Base-by-base conservation (phyloP, 2,888 invertebrate genomes). In the Leptarthrus brevirostris region DNA sequence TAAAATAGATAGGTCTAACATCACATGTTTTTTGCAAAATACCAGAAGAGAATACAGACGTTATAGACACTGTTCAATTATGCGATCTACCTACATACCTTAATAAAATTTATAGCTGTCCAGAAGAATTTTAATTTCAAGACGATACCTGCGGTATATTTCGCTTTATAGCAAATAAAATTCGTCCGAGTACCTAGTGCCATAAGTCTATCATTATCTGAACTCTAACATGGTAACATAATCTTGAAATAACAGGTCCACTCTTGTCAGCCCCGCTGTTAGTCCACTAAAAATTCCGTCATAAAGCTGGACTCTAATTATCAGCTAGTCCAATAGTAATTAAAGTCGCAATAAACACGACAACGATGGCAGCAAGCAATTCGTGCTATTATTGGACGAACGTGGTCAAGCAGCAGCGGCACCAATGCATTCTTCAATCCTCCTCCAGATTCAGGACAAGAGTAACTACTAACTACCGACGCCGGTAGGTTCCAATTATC, bases 281-380 rank as follows among this genome's bases (percentile, higher is more conserved):
- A 44, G 20, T 64, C 47, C 26, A 64, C 16, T 44, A 64, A 44
- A 64, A 64, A 64, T 44, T 64, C 64, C 64, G 6, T 44, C 64
- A 64, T 64, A 64, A 44, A 64, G 14, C 47, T n/a, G 22, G 44
- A 44, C 44, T 64, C 44, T 64, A 64, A 64, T 64, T 64, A 64
- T 64, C 64, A 36, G 47, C 64, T 36, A 24, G 44, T 47, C 64
- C 44, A 47, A 14, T 64, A 40, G 64, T 64, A 64, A 64, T 64
- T 64, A 64, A 64, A 64, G 44, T 64, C 14, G 64, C 47, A 44
- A 64, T 64, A 64, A 64, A 64, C 64, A 64, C 64, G 64, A 44
- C 64, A 64, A 22, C 64, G 40, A 24, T 20, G 14, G 44, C 14
- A 47, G 47, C 64, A n/a, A 12, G 24, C 44, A 64, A 47, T 64